Percentiles rank a stretch among this genome's conserved stretches.
Conservation (phyloP, 2,113 vertebrate genomes). For the Dipodomys ordii region DNA sequence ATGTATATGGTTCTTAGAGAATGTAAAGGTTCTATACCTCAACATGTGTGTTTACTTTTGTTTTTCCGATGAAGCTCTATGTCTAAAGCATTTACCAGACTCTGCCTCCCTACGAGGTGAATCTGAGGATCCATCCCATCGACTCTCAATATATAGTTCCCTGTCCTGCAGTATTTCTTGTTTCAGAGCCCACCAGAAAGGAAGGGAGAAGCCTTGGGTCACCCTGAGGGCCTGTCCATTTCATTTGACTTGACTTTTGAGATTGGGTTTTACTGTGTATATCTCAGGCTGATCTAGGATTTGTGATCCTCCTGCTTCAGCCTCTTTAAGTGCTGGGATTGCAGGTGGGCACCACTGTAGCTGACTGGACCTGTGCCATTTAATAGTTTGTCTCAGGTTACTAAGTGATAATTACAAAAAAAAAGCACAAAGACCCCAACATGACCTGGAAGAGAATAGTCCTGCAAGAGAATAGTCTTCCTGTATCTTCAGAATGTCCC, state of each 20-base stretch:
- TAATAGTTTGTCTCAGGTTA: background rate
- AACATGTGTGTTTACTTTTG: slow-evolving; percentile 5
- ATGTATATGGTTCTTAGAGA: background rate
- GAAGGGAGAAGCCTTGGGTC: background rate
- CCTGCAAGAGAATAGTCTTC: background rate
- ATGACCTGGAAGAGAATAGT: background rate
- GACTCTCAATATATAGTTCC: background rate
- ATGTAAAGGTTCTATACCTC: slow-evolving; percentile 58
- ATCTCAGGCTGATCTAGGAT: background rate
- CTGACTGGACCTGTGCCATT: background rate
- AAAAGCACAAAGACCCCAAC: background rate
- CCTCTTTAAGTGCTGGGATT: background rate
- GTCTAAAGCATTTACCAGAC: background rate
- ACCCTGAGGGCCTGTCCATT: background rate
- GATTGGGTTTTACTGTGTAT: background rate
- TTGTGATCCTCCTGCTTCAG: background rate
- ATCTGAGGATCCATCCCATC: background rate
- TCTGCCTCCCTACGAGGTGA: background rate
- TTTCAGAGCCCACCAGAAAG: background rate
- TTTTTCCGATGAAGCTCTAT: slow-evolving; percentile 32
- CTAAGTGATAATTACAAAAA: background rate
- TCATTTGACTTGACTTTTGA: background rate
- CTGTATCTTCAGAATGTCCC: background rate
- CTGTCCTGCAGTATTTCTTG: background rate
- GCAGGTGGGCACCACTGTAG: background rate